Base-by-base conservation (phyloP, 1,140 invertebrate species). In the Drosophila repletoides region DNA sequence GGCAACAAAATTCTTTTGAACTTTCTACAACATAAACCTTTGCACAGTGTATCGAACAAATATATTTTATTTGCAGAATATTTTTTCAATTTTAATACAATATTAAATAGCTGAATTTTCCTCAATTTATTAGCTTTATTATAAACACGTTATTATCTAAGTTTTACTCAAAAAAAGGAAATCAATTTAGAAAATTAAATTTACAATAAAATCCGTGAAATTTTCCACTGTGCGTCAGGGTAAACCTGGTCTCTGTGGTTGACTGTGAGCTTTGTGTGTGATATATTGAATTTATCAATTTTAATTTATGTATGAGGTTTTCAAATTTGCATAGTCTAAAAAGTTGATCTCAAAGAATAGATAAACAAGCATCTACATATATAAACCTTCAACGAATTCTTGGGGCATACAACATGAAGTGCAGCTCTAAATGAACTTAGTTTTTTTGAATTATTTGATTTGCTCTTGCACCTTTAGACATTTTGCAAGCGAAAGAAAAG, bases 261-360 rank as follows among this genome's bases (percentile, higher is more conserved):
- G 66, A 67, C 53, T 45, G 55, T 59, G 38, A 28, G 52, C 43
- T 40, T 53, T 46, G n/a, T 52, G 55, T 64, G 55, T 83, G 77
- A 86, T 84, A 72, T 75, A 84, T 75, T 64, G 61, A 29, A 41
- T 59, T 84, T 80, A 79, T 84, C 61, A 67, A 60, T 60, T 71
- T 58, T 48, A 51, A 65, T 67, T 69, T 66, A 60, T 53, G 66
- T 60, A 67, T 67, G 64, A 67, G 56, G 1, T 14, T 61, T 52
- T 61, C 21, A 41, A n/a, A 67, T 67, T 67, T 66, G 63, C 63
- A 66, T 66, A 51, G 26, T 48, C 21, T 43, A 15, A 28, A 43
- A 49, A 49, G 43, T 22, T 38, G 12, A 28, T 38, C 12, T 40
- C 9, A 52, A 48, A 19, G 34, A 6, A 28, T 14, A n/a, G 9